A percentile compares a stretch with the other conserved stretches of the same genome.
phyloP scores from a whole-genome alignment of 2,797 vertebrate genomes.

The Sus cebifrons region DNA sequence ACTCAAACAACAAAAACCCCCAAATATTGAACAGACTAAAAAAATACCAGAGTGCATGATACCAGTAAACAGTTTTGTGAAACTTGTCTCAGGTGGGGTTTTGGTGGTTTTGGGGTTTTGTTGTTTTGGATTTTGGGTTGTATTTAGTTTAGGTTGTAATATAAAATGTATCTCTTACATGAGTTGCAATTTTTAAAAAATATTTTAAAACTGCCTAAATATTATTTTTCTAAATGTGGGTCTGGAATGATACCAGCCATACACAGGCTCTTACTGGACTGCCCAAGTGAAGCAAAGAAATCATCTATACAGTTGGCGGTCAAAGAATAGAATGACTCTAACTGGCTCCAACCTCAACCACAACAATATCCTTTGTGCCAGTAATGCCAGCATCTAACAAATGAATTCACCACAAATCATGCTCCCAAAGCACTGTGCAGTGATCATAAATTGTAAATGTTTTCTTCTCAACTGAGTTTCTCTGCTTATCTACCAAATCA shows the following conservation, averaged over 20 bases:
- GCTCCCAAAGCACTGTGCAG: slow-evolving; percentile 15
- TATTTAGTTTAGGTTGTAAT: background rate
- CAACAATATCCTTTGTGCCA: background rate
- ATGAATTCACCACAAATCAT: slow-evolving; percentile 15
- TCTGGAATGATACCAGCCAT: background rate
- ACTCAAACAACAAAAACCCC: slow-evolving; percentile 41
- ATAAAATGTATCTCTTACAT: slow-evolving; percentile 18
- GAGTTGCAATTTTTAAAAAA: slow-evolving; percentile 26
- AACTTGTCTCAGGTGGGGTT: background rate
- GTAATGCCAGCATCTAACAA: background rate
- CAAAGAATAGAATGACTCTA: background rate
- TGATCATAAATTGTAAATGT: slow-evolving; percentile 40
- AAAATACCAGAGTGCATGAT: background rate
- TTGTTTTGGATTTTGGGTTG: background rate
- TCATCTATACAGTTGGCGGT: background rate
- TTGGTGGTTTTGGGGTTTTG: background rate
- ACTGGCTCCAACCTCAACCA: slow-evolving; percentile 40
- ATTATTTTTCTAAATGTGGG: background rate
- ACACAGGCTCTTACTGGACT: background rate
- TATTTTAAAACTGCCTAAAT: slow-evolving; percentile 7
- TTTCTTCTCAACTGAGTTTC: slow-evolving; percentile 57
- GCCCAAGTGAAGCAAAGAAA: background rate
- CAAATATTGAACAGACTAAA: slow-evolving; percentile 34
- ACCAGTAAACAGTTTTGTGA: background rate
- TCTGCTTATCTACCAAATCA: slow-evolving; percentile 65